phyloP scores from a whole-genome alignment of 2,797 vertebrate genomes.

The Apogon hyalosoma region DNA sequence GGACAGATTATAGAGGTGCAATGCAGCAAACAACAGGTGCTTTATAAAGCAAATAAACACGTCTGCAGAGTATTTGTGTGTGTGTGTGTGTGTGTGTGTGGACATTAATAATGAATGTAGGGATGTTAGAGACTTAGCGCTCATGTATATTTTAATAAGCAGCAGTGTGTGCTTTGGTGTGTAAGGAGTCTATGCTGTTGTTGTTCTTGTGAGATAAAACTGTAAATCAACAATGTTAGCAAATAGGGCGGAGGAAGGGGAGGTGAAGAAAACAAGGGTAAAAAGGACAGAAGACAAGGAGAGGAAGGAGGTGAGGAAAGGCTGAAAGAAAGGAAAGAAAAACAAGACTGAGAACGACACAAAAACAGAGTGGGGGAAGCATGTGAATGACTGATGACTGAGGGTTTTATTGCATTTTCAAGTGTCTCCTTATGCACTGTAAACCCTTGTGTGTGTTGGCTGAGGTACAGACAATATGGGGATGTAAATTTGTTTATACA shows the following conservation, averaged over 20 bases:
- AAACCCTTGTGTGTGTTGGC: constrained; percentile 28
- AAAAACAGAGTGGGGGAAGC: background rate
- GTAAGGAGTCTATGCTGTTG: constrained; percentile 7
- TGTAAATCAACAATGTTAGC: constrained; percentile 7
- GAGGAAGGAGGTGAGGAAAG: too few species aligned
- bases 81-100: constrained; percentile 24
- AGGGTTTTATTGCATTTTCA: constrained; percentile 40
- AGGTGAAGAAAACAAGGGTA: background rate
- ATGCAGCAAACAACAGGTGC: constrained; percentile 65
- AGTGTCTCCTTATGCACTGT: constrained; percentile 56
- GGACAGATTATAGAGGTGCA: constrained; percentile 50
- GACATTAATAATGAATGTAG: constrained; percentile 61
- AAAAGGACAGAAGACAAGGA: background rate
- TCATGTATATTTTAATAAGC: constrained; percentile 68
- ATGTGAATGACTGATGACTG: background rate
- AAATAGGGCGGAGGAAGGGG: background rate
- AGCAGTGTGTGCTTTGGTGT: background rate
- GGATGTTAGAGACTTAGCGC: constrained; percentile 62
- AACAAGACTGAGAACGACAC: background rate
- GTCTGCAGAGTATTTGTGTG: constrained; percentile 29
- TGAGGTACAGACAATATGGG: background rate
- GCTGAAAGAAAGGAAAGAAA: too few species aligned
- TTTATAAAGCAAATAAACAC: constrained; percentile 39
- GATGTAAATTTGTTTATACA: too few species aligned
- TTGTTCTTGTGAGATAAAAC: constrained; percentile 11